A percentile compares a stretch with the other conserved stretches of the same genome.
phyloP scores from a whole-genome alignment of 2,797 vertebrate species.

The Aldrovandia affinis region DNA sequence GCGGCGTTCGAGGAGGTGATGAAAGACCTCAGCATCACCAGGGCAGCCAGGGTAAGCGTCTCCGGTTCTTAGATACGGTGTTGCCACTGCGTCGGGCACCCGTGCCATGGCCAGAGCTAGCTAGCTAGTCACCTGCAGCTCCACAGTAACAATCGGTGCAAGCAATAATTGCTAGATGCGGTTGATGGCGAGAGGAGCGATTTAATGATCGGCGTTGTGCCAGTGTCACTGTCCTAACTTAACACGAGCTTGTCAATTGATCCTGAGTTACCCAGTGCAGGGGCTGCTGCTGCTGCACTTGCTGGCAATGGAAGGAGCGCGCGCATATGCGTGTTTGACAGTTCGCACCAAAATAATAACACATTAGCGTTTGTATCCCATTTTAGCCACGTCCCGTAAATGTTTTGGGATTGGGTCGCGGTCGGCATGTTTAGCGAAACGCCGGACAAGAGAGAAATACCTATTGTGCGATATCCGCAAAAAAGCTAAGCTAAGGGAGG shows the following conservation, averaged over 20 bases:
- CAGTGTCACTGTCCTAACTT: background rate
- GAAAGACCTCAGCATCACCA: conserved; percentile 93
- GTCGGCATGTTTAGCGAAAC: background rate
- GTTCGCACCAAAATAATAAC: background rate
- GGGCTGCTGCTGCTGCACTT: background rate
- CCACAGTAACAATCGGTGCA: conserved; percentile 76
- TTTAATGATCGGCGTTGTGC: background rate
- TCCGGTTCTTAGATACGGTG: background rate
- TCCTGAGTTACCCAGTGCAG: background rate
- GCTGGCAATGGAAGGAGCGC: background rate
- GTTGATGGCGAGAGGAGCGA: background rate
- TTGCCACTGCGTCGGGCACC: background rate
- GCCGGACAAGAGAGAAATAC: background rate
- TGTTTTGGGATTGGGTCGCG: background rate
- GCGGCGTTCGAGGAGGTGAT: conserved; percentile 96
- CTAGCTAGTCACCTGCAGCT: conserved; percentile 37
- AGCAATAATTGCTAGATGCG: background rate
- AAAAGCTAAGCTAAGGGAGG: background rate
- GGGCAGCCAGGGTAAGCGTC: conserved; percentile 89
- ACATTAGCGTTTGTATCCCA: background rate
- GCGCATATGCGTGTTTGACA: conserved; percentile 5
- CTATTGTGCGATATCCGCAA: background rate
- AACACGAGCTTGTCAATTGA: background rate
- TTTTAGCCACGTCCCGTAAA: background rate
- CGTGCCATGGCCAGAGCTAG: conserved; percentile 33